Conservation (phyloP, 2,113 vertebrate species). For the Lamprotornis superbus region DNA sequence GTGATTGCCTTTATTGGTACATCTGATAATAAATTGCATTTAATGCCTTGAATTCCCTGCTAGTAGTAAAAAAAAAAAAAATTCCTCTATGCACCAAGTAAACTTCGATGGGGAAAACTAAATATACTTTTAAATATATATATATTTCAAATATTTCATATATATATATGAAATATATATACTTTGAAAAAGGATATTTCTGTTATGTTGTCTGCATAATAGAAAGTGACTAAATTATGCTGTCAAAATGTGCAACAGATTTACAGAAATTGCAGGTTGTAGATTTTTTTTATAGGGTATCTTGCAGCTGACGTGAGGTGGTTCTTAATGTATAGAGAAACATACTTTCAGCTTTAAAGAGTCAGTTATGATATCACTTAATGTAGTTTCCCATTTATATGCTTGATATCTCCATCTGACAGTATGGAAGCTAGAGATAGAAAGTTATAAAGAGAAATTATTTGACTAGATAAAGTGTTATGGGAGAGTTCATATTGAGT, state of each 20-base stretch:
- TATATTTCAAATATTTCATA: too few species aligned
- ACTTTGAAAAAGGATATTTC: not conserved
- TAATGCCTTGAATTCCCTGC: not conserved
- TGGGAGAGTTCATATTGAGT: not conserved
- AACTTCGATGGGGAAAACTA: not conserved
- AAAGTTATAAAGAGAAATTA: not conserved
- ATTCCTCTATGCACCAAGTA: not conserved
- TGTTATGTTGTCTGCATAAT: not conserved
- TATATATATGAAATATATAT: too few species aligned
- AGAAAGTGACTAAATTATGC: not conserved
- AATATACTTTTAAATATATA: too few species aligned
- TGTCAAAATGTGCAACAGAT: not conserved
- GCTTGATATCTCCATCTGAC: not conserved
- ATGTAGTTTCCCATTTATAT: not conserved
- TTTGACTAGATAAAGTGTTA: not conserved
- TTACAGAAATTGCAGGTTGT: not conserved
- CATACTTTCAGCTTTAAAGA: not conserved
- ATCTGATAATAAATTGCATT: not conserved
- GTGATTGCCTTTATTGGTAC: not conserved
- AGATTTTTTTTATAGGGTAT: not conserved
- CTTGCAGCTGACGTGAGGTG: not conserved
- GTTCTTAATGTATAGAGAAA: not conserved
- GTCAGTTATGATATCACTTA: not conserved
- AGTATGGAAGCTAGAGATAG: not conserved
- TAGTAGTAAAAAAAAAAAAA: not conserved